Percentiles rank a stretch among this genome's conserved stretches.
Conservation (phyloP, 2,113 vertebrate species). For the Phodopus roborovskii region DNA sequence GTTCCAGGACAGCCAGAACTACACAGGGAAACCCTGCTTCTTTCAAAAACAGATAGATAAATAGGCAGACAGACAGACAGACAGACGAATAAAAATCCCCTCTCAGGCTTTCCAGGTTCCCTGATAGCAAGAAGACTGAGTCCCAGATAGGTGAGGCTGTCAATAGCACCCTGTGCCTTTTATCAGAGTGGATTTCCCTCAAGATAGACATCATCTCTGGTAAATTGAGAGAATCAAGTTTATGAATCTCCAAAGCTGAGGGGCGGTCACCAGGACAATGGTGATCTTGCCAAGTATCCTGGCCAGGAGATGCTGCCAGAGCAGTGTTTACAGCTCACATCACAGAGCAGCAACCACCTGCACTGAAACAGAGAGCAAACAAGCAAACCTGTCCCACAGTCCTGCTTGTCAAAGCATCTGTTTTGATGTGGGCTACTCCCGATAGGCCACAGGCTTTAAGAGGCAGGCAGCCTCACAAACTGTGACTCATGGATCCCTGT, state of each 20-base stretch:
- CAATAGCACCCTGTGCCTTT: neutral
- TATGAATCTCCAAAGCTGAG: neutral
- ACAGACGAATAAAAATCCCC: neutral
- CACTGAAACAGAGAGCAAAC: neutral
- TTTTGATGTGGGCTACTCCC: neutral
- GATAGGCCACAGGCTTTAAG: neutral
- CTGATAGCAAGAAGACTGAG: neutral
- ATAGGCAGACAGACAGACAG: neutral
- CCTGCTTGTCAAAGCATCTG: neutral
- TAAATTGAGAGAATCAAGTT: slow-evolving; percentile 30
- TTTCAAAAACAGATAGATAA: neutral
- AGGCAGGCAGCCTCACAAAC: neutral
- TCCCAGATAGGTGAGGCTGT: neutral
- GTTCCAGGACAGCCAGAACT: neutral
- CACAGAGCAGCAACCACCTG: neutral
- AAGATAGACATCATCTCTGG: neutral
- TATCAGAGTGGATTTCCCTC: neutral
- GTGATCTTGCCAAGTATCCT: neutral
- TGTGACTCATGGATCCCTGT: neutral
- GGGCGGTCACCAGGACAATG: neutral
- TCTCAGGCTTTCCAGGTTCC: neutral
- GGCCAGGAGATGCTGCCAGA: neutral
- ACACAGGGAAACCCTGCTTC: neutral
- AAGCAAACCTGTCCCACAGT: neutral
- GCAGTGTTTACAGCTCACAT: neutral